Base-by-base conservation (phyloP, 1,140 invertebrate species). In the Dolichoris vasculosae region DNA sequence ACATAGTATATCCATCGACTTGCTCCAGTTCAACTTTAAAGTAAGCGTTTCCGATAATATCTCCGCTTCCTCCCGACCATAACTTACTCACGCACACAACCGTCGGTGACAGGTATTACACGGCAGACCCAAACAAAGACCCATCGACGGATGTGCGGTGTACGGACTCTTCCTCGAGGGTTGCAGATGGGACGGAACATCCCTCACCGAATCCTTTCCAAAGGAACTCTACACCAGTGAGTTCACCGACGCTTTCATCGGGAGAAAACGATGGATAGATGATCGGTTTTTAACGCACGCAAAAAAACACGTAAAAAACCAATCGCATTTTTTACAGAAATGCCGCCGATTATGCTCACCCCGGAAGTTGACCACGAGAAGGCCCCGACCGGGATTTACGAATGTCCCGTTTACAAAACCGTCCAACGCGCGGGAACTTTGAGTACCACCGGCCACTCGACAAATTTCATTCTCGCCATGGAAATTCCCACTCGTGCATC, bases 361-460 rank as follows among this genome's bases (percentile, higher is more conserved):
- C 95, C 95, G 0, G 95, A 95, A 89, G 93, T 94, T 80, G 89
- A 94, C 77, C 94, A 95, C 86, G 89, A 91, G 77, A 86, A 88
- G 80, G 89, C 93, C 2, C 78, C 86, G 26, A 82, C 78, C 64
- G 93, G 92, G 26, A 89, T 94, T 26, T 97, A 97, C 90, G 93
- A 94, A 83, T 96, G 96, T 90, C 97, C 97, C 0, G 94, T 96
- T 17, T 97, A 97, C 93, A 97, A 97, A 92, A 97, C 95, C 0
- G 93, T 94, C 87, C 93, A 93, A 85, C 93, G 97, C 77, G 95
- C 95, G 64, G 94, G 96, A 82, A 94, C 94, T n/a, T 89, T 97
- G 83, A 96, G 96, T 82, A 96, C 97, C n/a, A 95, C 96, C n/a
- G 95, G 96, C 38, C 95, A 97, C 91, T 97, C 96, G 2, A 97